phyloP scores from a whole-genome alignment of 2,113 vertebrate genomes.

The Cyphotilapia sp. region DNA sequence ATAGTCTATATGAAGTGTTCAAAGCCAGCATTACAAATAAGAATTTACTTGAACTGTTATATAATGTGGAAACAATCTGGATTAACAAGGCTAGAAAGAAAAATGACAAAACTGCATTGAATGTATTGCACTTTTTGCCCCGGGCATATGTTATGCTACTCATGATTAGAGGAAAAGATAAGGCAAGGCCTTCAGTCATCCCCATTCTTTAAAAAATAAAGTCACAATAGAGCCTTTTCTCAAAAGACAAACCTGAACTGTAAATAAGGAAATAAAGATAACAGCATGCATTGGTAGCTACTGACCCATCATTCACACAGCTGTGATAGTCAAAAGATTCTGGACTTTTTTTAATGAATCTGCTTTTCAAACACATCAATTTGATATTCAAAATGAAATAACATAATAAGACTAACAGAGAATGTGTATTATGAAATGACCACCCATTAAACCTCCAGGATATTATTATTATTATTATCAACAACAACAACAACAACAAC shows the following conservation, averaged over 20 bases:
- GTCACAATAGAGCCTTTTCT: background rate
- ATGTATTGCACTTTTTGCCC: background rate
- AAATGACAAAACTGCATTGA: background rate
- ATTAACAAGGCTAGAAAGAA: background rate
- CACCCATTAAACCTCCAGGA: background rate
- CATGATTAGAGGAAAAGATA: background rate
- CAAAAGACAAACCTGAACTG: conserved; percentile 6
- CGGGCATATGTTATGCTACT: background rate
- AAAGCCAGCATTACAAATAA: background rate
- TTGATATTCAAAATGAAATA: background rate
- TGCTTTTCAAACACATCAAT: background rate
- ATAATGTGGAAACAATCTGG: background rate
- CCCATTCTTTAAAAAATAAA: conserved; percentile 3
- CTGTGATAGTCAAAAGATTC: conserved; percentile 4
- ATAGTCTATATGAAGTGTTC: background rate
- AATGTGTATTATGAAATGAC: background rate
- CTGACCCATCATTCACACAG: conserved; percentile 31
- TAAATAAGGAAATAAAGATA: conserved; percentile 39
- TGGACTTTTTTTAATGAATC: background rate
- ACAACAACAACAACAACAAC: rapidly evolving
- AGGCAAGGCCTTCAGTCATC: background rate
- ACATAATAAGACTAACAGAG: background rate
- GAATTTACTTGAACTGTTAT: background rate
- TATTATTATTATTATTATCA: background rate
- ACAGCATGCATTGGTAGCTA: background rate